Conservation (phyloP, 2,113 vertebrate genomes). For the Bostrychus sinensis region DNA sequence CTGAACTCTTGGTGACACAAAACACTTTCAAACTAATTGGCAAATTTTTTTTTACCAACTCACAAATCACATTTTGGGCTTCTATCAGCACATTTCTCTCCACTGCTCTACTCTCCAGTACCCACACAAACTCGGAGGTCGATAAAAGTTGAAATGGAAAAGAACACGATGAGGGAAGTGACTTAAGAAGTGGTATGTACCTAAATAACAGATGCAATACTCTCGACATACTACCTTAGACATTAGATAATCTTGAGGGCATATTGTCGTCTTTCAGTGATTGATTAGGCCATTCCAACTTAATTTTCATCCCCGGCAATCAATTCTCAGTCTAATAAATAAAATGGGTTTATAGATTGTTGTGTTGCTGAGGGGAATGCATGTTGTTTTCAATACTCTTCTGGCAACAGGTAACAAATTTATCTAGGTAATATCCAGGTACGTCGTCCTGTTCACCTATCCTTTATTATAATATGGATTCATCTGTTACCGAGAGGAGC, state of each 20-base stretch:
- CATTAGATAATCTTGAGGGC: not conserved
- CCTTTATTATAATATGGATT: not conserved
- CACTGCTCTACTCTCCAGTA: not conserved
- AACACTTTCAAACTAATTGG: conserved; percentile 6
- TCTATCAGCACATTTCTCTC: not conserved
- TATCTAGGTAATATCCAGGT: not conserved
- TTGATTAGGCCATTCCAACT: not conserved
- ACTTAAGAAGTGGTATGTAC: not conserved
- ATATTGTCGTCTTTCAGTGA: conserved; percentile 1
- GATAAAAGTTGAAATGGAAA: not conserved
- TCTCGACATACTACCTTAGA: not conserved
- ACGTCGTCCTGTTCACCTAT: not conserved
- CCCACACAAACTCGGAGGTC: not conserved
- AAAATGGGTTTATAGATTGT: conserved; percentile 10
- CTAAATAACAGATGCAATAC: not conserved
- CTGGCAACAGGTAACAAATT: not conserved
- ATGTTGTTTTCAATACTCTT: not conserved
- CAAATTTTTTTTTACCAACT: not conserved
- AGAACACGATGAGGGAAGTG: not conserved
- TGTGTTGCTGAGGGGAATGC: not conserved
- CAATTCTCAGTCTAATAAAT: conserved; percentile 1
- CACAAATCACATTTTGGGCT: not conserved
- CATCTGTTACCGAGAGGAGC: not conserved
- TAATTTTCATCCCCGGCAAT: not conserved
- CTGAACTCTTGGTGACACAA: not conserved